A percentile compares a stretch with the other conserved stretches of the same genome.
phyloP scores from a whole-genome alignment of 92 coral and sea anemone genomes.

The Plumapathes pennacea region DNA sequence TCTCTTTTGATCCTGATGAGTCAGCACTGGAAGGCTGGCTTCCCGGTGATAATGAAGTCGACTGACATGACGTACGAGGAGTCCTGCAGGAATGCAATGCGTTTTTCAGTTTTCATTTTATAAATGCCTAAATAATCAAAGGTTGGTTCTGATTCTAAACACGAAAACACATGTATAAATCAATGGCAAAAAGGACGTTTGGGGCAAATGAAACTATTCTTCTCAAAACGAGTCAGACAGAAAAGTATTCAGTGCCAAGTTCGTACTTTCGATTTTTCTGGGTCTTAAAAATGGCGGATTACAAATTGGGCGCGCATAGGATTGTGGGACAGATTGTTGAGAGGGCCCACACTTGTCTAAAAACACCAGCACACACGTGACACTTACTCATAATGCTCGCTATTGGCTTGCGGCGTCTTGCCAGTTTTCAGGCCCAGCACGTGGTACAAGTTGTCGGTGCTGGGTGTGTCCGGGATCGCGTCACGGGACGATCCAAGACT shows the following conservation, averaged over 20 bases:
- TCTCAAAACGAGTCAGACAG: too few relatives aligned
- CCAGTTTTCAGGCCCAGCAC: conserved; percentile 70
- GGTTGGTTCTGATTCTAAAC: neutral
- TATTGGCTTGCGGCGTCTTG: conserved; percentile 36
- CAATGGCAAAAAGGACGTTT: too few relatives aligned
- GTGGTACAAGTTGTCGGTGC: conserved; percentile 82
- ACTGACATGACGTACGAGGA: conserved; percentile 21
- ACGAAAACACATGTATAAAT: too few relatives aligned
- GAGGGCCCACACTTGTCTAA: too few relatives aligned
- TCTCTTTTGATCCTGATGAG: conserved; percentile 53
- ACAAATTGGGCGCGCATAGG: too few relatives aligned
- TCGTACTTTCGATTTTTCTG: too few relatives aligned
- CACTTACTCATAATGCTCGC: conserved; percentile 45
- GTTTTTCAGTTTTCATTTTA: too few relatives aligned
- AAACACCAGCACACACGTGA: neutral
- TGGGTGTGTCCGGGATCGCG: conserved; percentile 72
- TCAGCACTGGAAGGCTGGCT: conserved; percentile 54
- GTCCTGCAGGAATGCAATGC: conserved; percentile 37
- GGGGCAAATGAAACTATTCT: too few relatives aligned
- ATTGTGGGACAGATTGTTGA: neutral
- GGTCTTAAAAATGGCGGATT: too few relatives aligned
- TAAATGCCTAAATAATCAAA: neutral
- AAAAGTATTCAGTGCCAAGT: too few relatives aligned
- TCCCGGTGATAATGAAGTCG: conserved; percentile 10
- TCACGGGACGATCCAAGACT: conserved; percentile 66